Percentiles rank a stretch among this genome's conserved stretches.
These are phyloP conservation scores for Mesoligia furuncula DNA, from an alignment of 2,888 invertebrate species.

Conservation along the genomic window DNA sequence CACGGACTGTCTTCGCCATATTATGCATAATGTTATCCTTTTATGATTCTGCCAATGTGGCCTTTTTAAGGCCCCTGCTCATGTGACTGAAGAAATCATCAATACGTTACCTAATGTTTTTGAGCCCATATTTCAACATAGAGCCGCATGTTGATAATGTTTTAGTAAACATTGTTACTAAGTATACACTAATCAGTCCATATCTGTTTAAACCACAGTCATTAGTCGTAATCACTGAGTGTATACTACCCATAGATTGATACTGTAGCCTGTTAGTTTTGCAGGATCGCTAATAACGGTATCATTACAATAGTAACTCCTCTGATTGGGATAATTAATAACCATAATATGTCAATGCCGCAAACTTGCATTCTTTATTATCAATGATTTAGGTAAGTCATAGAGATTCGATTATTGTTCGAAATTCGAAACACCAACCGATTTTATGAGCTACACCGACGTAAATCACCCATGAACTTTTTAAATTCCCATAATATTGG, in stretches of 20 bases:
- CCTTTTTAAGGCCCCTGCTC: no score
- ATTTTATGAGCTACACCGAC: constrained; percentile 22
- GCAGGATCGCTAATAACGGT: constrained; percentile 36
- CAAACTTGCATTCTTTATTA: neutral
- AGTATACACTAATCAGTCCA: constrained; percentile 32
- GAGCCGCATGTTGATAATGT: constrained; percentile 11
- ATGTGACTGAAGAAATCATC: constrained; percentile 6
- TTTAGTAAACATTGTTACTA: constrained; percentile 41
- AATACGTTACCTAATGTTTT: constrained; percentile 28
- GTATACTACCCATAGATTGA: constrained; percentile 4
- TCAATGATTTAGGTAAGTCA: constrained; percentile 4
- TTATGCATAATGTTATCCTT: no score
- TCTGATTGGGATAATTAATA: constrained; percentile 46
- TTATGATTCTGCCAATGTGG: no score
- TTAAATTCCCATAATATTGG: constrained; percentile 39
- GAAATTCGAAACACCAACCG: constrained; percentile 29
- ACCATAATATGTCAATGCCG: constrained; percentile 28
- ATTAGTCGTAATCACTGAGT: constrained; percentile 37
- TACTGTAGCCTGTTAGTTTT: constrained; percentile 29
- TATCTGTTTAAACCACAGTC: constrained; percentile 32
- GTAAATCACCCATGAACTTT: constrained; percentile 48
- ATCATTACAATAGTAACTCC: constrained; percentile 21
- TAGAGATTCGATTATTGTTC: constrained; percentile 6
- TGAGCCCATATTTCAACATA: constrained; percentile 7
- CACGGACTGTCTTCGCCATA: no score